Base-by-base conservation (phyloP, 2,113 vertebrate species). In the Lepus europaeus region DNA sequence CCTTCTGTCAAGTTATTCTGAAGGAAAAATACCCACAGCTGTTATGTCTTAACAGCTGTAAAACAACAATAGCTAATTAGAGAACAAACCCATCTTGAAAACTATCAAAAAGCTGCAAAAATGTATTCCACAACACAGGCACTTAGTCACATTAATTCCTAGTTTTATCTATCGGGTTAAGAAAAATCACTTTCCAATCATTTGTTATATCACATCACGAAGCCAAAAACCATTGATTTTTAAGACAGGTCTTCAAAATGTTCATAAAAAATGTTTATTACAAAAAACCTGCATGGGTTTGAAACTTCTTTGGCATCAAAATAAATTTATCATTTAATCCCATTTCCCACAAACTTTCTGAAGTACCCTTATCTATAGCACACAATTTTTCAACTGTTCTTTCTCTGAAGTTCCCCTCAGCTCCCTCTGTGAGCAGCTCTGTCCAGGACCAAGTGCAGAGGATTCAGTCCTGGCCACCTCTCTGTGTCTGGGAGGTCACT, bases 21-120 rank as follows among this genome's bases (percentile, higher is more conserved):
- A 63, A 80, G 87, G 53, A 84, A 89, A 95, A 78, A 84, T 31
- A 90, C 6, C 36, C 87, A 88, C 92, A 97, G 96, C 95, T 97
- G 91, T 70, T 96, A 49, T 11, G n/a, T 87, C 72, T 93, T 59
- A 95, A 95, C 95, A 97, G 96, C 96, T 97, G 85, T 91, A 93
- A 95, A 85, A 39, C 69, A 96, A 97, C 94, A 96, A 97, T 96
- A 80, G 90, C 78, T 88, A 95, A 96, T 97, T 96, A 97, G 86
- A 93, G 66, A 94, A 89, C 82, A 84, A 90, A 79, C 70, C 83
- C 66, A 59, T 92, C 85, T 63, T 73, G n/a, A 79, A 95, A 97
- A 72, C 82, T 56, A 94, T 77, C 82, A 82, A 86, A 96, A 97
- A 85, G 72, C 86, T 89, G 53, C 31, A 93, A 74, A 93, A 92